A percentile compares a stretch with the other conserved stretches of the same genome.
phyloP scores from a whole-genome alignment of 2,888 invertebrate species.

The Amblyteles armatorius region DNA sequence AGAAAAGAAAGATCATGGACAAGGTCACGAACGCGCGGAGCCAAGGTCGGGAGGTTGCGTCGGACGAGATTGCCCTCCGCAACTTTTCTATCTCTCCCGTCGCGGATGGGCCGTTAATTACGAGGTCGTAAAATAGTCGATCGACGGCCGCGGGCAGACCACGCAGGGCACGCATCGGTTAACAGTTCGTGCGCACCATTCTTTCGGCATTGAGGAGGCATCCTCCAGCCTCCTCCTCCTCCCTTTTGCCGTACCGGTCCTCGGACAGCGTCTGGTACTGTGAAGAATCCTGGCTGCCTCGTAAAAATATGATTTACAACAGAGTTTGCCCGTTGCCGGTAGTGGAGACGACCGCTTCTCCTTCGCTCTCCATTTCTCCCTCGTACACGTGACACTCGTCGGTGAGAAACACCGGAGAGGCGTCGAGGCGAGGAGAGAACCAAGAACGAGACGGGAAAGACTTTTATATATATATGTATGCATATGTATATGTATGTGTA shows the following conservation, averaged over 20 bases:
- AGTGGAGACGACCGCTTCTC: slow-evolving; percentile 68
- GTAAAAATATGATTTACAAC: slow-evolving; percentile 81
- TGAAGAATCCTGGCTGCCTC: slow-evolving; percentile 76
- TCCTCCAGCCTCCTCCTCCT: slow-evolving; percentile 36
- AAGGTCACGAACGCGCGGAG: not conserved
- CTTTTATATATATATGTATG: slow-evolving; percentile 7
- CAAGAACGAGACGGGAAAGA: slow-evolving; percentile 34
- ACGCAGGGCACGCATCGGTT: slow-evolving; percentile 69
- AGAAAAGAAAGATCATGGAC: not conserved
- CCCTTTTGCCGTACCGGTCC: slow-evolving; percentile 33
- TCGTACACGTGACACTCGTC: slow-evolving; percentile 33
- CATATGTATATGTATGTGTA: not conserved
- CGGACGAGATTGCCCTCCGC: slow-evolving; percentile 2
- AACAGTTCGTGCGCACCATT: slow-evolving; percentile 74
- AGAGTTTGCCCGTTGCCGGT: slow-evolving; percentile 68
- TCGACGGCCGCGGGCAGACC: slow-evolving; percentile 69
- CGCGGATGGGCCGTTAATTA: slow-evolving; percentile 73
- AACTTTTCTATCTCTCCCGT: slow-evolving; percentile 27
- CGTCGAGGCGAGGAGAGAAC: slow-evolving; percentile 20
- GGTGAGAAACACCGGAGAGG: slow-evolving; percentile 36
- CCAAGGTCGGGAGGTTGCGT: no score
- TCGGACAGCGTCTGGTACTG: slow-evolving; percentile 51
- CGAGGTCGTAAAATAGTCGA: slow-evolving; percentile 78
- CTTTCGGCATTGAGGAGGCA: slow-evolving; percentile 69
- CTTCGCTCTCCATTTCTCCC: slow-evolving; percentile 32